phyloP scores from a whole-genome alignment of 2,113 vertebrate genomes.

The Cryptotis parvus region DNA sequence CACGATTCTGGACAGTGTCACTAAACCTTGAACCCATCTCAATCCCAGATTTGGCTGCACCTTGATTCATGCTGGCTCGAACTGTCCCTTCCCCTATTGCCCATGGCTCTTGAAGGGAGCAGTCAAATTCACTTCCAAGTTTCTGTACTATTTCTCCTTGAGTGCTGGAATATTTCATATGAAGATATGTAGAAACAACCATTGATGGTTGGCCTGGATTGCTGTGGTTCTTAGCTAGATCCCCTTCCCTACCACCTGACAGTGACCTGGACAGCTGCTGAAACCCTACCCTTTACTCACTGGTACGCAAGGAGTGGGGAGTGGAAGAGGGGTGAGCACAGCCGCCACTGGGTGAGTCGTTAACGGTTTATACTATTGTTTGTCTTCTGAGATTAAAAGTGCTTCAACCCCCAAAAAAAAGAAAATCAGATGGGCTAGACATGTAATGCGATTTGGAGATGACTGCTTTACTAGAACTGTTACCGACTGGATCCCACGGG shows the following conservation, averaged over 20 bases:
- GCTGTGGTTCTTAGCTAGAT: conserved; percentile 9
- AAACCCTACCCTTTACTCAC: conserved; percentile 74
- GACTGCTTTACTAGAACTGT: too few species aligned
- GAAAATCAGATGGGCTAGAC: too few species aligned
- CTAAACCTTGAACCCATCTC: conserved; percentile 44
- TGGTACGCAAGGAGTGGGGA: conserved; percentile 86
- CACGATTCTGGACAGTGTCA: conserved; percentile 47
- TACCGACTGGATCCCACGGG: too few species aligned
- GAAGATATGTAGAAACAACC: conserved; percentile 51
- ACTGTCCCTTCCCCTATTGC: not conserved
- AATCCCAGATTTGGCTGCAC: conserved; percentile 52
- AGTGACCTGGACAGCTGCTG: conserved; percentile 57
- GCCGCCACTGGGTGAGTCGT: conserved; percentile 78
- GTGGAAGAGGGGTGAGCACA: conserved; percentile 28
- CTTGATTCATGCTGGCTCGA: conserved; percentile 40
- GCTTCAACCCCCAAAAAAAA: conserved; percentile 84
- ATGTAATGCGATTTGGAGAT: too few species aligned
- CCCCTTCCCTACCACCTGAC: conserved; percentile 24
- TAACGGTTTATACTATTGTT: conserved; percentile 89
- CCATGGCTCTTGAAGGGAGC: conserved; percentile 20
- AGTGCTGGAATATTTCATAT: conserved; percentile 19
- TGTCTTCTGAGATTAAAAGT: conserved; percentile 90
- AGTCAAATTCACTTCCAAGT: conserved; percentile 17
- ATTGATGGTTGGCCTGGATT: conserved; percentile 23
- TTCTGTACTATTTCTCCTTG: conserved; percentile 56